Evolutionary conservation across 2,797 vertebrate genomes (phyloP), one percentile per base, ranked within the genome.

Genomic region (Cossypha niveicapilla): DNA sequence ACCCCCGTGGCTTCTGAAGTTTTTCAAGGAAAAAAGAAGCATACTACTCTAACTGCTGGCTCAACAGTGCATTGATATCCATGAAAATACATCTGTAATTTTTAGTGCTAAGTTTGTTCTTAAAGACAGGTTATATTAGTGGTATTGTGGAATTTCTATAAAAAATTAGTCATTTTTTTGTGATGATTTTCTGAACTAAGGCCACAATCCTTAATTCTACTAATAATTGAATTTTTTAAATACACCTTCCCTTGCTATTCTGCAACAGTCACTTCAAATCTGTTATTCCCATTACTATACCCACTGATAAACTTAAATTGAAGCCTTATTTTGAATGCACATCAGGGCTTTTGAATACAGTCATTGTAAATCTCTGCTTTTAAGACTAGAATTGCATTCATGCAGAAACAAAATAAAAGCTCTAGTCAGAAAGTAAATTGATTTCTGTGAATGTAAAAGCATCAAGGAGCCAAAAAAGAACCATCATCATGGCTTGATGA

Each of bases 391-490:
- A 61, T 19, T 78, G 21, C 32, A 35, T 66, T 92, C 48, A 70
- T n/a, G 56, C 34, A 67, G 60, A 78, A 96, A 62, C 2, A 75
- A 71, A 88, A 44, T 75, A 32, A 66, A 74, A 90, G 35, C 11
- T 73, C 30, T 35, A 75, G 66, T 80, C 39, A 79, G 78, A 81
- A 94, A 68, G 57, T 87, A 56, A 95, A 95, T 39, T 76, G 77
- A 93, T 72, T 90, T 84, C 74, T 66, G 32, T 48, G 61, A 87
- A 84, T 25, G 66, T 77, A 75, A 92, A 88, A 81, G 8, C 16
- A 76, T 41, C 19, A 50, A 88, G 51, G 13, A 91, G 8, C 32
- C 32, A 54, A 77, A 78, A 47, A 39, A 80, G 82, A 79, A 3
- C 17, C 10, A 0, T 37, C 2, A 9, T 34, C 72, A 90, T 44